These are phyloP conservation scores for Pseudomyrmex cubaensis DNA, from an alignment of 1,140 invertebrate genomes.

Conservation along the genomic window DNA sequence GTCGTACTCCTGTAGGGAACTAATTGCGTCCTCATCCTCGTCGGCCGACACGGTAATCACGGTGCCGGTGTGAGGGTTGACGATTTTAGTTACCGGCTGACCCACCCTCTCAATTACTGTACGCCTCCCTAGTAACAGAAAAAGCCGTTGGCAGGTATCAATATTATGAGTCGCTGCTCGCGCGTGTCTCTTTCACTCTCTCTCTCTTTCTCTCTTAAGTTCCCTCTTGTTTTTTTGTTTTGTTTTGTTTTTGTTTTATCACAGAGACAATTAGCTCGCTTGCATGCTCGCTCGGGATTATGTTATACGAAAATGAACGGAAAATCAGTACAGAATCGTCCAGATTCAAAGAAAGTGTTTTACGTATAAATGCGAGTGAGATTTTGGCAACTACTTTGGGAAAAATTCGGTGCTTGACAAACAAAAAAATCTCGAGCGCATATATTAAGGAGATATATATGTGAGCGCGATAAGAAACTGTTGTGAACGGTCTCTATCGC, in stretches of 20 bases:
- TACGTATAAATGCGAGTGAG: slow-evolving; percentile 16
- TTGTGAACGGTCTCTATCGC: not conserved
- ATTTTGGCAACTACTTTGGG: not conserved
- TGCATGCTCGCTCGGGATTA: slow-evolving; percentile 26
- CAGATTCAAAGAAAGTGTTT: not conserved
- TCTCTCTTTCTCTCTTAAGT: not conserved
- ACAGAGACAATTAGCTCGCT: slow-evolving; percentile 1
- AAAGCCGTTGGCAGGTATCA: slow-evolving; percentile 91
- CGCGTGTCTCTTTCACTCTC: slow-evolving; percentile 26
- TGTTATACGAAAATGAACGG: not conserved
- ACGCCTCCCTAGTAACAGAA: slow-evolving; percentile 90
- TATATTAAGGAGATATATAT: not conserved
- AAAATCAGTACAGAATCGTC: not conserved
- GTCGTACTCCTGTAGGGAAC: slow-evolving; percentile 82
- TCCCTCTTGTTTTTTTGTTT: not conserved
- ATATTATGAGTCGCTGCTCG: slow-evolving; percentile 67
- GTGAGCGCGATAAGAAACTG: too few relatives aligned
- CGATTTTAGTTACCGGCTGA: slow-evolving; percentile 88
- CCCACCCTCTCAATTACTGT: slow-evolving; percentile 86
- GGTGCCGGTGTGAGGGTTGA: slow-evolving; percentile 89
- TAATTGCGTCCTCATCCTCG: slow-evolving; percentile 80
- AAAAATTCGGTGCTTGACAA: slow-evolving; percentile 8
- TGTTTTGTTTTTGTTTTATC: not conserved
- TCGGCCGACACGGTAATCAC: slow-evolving; percentile 87
- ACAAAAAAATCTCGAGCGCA: not conserved